phyloP scores from a whole-genome alignment of 2,797 vertebrate species.

The Columba guinea region DNA sequence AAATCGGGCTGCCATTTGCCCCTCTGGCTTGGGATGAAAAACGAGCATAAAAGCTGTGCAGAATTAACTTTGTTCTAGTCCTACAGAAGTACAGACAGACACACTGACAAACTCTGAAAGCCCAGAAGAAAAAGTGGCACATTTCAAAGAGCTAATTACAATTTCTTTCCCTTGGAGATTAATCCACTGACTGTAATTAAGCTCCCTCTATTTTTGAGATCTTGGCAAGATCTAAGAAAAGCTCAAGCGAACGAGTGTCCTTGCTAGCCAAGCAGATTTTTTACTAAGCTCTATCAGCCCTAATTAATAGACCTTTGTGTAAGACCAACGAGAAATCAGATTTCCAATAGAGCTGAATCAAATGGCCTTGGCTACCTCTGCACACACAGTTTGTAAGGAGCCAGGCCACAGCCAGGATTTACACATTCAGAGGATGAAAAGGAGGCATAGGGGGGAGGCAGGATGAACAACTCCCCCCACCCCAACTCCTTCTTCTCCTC shows the following conservation, averaged over 20 bases:
- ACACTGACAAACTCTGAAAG: slow-evolving; percentile 74
- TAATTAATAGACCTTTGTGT: slow-evolving; percentile 83
- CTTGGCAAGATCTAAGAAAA: slow-evolving; percentile 83
- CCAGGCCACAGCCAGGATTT: slow-evolving; percentile 33
- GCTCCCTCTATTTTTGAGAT: slow-evolving; percentile 78
- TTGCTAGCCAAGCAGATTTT: slow-evolving; percentile 80
- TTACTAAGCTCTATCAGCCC: slow-evolving; percentile 76
- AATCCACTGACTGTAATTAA: slow-evolving; percentile 83
- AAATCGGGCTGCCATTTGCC: slow-evolving; percentile 68
- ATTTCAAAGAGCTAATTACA: slow-evolving; percentile 81
- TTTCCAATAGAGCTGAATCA: slow-evolving; percentile 76
- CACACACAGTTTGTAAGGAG: slow-evolving; percentile 56
- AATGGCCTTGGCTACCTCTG: slow-evolving; percentile 73
- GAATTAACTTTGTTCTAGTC: slow-evolving; percentile 72
- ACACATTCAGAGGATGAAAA: slow-evolving; percentile 41
- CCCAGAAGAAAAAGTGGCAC: slow-evolving; percentile 68
- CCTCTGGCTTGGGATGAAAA: slow-evolving; percentile 68
- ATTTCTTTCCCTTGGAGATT: slow-evolving; percentile 79
- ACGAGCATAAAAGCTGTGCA: slow-evolving; percentile 63
- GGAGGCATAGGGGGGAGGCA: background rate
- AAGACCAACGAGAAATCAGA: slow-evolving; percentile 76
- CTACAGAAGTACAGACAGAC: slow-evolving; percentile 75
- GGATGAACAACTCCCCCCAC: background rate
- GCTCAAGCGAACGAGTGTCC: slow-evolving; percentile 56
- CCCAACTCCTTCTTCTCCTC: background rate